Percentiles rank a stretch among this genome's conserved stretches.
These are phyloP conservation scores for Botia kubotai DNA, from an alignment of 2,797 vertebrate species.

Conservation along the genomic window DNA sequence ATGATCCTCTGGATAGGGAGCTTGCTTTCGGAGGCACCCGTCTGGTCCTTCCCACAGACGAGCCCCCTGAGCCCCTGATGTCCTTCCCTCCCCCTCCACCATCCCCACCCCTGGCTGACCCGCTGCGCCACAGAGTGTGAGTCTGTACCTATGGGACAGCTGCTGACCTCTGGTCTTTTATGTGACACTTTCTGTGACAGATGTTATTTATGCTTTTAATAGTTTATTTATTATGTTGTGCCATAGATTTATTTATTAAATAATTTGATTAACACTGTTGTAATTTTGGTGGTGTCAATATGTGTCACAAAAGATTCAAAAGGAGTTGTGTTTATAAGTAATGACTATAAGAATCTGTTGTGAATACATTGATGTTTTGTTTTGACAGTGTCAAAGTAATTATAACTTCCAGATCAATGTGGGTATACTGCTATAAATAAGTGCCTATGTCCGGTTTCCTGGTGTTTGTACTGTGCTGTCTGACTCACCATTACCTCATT, in stretches of 20 bases:
- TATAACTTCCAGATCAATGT: slow-evolving; percentile 38
- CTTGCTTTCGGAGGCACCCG: slow-evolving; percentile 89
- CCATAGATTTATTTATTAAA: slow-evolving; percentile 58
- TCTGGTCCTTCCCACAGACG: slow-evolving; percentile 90
- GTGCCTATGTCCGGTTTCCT: slow-evolving; percentile 42
- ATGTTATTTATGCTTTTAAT: slow-evolving; percentile 41
- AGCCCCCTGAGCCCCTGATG: slow-evolving; percentile 80
- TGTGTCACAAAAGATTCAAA: neutral
- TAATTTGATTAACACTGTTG: slow-evolving; percentile 17
- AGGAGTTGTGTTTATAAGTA: neutral
- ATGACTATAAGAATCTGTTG: neutral
- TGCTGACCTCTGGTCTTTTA: neutral
- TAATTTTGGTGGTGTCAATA: slow-evolving; percentile 51
- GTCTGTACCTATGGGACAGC: slow-evolving; percentile 2
- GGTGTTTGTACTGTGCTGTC: slow-evolving; percentile 28
- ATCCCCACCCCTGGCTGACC: slow-evolving; percentile 73
- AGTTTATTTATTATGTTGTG: slow-evolving; percentile 8
- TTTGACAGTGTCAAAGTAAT: slow-evolving; percentile 11
- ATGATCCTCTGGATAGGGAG: slow-evolving; percentile 83
- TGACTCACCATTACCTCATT: slow-evolving; percentile 20
- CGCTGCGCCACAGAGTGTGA: slow-evolving; percentile 74
- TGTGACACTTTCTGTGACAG: neutral
- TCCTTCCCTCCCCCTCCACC: slow-evolving; percentile 72
- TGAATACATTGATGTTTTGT: slow-evolving; percentile 23
- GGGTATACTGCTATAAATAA: slow-evolving; percentile 42